A percentile compares a stretch with the other conserved stretches of the same genome.
Conservation (phyloP, 1,140 invertebrate genomes). For the Archivesica marissinica region DNA sequence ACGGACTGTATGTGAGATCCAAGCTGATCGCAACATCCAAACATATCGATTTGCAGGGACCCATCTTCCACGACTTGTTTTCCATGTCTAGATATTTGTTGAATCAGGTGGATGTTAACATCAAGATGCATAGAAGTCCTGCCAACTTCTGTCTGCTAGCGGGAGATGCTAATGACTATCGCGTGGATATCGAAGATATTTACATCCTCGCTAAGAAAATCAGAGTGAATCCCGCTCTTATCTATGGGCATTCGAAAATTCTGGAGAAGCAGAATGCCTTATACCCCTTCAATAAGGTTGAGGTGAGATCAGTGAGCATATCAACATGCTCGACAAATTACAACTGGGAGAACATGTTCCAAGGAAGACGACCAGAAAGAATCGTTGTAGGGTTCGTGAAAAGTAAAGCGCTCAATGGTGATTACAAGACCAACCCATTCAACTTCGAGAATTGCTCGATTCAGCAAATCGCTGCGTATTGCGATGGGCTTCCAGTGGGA, state of each 20-base stretch:
- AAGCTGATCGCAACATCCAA: slow-evolving; percentile 24
- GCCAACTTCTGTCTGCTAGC: slow-evolving; percentile 2
- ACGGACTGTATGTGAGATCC: not conserved
- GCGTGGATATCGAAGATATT: slow-evolving; percentile 22
- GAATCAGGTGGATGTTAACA: slow-evolving; percentile 50
- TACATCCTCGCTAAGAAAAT: slow-evolving; percentile 19
- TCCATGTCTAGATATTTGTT: slow-evolving; percentile 43
- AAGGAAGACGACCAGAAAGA: slow-evolving; percentile 27
- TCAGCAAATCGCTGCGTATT: slow-evolving; percentile 43
- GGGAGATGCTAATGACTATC: slow-evolving; percentile 17
- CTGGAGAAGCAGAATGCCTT: slow-evolving; percentile 1
- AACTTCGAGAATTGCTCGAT: slow-evolving; percentile 50
- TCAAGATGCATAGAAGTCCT: slow-evolving; percentile 25
- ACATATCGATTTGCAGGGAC: slow-evolving; percentile 50
- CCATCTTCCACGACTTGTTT: slow-evolving; percentile 56
- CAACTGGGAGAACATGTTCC: slow-evolving; percentile 57
- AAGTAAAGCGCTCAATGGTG: not conserved
- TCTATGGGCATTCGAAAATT: slow-evolving; percentile 13
- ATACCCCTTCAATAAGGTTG: slow-evolving; percentile 22
- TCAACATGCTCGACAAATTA: slow-evolving; percentile 24
- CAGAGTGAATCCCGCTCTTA: slow-evolving; percentile 25
- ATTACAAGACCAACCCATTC: slow-evolving; percentile 47
- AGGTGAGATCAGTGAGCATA: slow-evolving; percentile 21
- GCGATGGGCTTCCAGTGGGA: slow-evolving; percentile 38
- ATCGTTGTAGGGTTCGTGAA: slow-evolving; percentile 16